Evolutionary conservation across 2,113 vertebrate species (phyloP).

Genomic region (Amia ocellicauda): DNA sequence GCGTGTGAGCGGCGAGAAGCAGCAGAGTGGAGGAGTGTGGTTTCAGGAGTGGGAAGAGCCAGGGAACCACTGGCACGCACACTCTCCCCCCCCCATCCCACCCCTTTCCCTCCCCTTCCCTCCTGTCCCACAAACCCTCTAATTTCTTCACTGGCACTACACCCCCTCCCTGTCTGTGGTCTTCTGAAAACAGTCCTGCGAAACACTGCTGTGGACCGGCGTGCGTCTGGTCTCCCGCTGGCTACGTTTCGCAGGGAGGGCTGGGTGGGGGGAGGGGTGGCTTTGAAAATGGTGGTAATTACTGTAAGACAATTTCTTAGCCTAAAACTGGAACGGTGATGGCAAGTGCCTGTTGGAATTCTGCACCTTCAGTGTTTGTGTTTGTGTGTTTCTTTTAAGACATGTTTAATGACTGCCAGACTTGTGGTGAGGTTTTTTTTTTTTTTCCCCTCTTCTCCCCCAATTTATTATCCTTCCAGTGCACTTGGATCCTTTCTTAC

Average conservation of each 20-base stretch:
- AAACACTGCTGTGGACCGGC: constrained; percentile 46
- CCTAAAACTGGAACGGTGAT: constrained; percentile 19
- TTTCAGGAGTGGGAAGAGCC: constrained; percentile 28
- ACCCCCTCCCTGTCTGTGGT: constrained; percentile 25
- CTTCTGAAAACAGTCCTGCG: constrained; percentile 23
- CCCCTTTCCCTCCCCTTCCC: constrained; percentile 16
- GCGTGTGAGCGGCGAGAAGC: constrained; percentile 14
- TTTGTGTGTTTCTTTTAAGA: constrained; percentile 21
- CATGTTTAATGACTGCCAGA: constrained; percentile 30
- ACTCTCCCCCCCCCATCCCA: constrained; percentile 42
- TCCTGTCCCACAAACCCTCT: constrained; percentile 26
- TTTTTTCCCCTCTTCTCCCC: constrained; percentile 11
- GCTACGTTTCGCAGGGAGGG: constrained; percentile 24
- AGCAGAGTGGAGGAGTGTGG: constrained; percentile 40
- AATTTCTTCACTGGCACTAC: constrained; percentile 31
- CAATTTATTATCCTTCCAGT: constrained; percentile 25
- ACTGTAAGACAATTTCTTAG: constrained; percentile 45
- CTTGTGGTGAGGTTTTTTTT: constrained; percentile 35
- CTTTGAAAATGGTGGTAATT: constrained; percentile 42
- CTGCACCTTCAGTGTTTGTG: constrained; percentile 59
- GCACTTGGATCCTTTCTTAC: constrained; percentile 24
- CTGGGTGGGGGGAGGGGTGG: constrained; percentile 42
- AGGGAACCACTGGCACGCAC: constrained; percentile 20
- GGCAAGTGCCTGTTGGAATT: constrained; percentile 54
- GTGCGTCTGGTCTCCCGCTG: constrained; percentile 25